A percentile compares a stretch with the other conserved stretches of the same genome.
These are phyloP conservation scores for Lycaena phlaeas DNA, from an alignment of 2,888 invertebrate genomes.

Conservation along the genomic window DNA sequence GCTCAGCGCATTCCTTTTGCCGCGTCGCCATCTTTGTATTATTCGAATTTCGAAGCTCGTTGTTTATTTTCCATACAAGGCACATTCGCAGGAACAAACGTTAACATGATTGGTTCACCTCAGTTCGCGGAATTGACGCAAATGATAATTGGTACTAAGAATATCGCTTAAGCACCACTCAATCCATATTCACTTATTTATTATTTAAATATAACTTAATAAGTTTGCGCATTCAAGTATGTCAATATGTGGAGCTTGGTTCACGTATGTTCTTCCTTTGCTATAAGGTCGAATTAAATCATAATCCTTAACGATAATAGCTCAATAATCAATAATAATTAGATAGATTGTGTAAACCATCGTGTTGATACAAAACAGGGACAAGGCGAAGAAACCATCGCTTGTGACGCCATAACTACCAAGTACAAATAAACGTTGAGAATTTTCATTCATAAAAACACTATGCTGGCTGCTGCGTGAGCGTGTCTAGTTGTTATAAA, in stretches of 20 bases:
- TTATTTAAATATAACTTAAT: neutral
- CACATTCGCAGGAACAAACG: conserved; percentile 11
- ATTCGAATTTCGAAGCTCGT: conserved; percentile 2
- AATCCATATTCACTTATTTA: conserved; percentile 5
- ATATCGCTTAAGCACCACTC: conserved; percentile 8
- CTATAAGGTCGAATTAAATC: neutral
- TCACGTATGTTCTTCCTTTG: neutral
- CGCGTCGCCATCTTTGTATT: neutral
- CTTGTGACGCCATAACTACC: conserved; percentile 11
- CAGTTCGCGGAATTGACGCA: conserved; percentile 16
- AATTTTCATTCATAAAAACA: neutral
- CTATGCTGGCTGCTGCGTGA: too few species aligned
- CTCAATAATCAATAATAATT: conserved; percentile 31
- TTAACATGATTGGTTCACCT: conserved; percentile 10
- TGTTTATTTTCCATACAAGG: conserved; percentile 10
- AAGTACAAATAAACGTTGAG: neutral
- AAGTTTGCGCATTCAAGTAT: neutral
- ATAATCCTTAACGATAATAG: conserved; percentile 6
- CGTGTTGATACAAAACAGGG: conserved; percentile 34
- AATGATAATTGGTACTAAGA: conserved; percentile 14
- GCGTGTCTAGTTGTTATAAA: too few species aligned
- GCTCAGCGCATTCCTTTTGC: conserved; percentile 5
- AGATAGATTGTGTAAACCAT: conserved; percentile 32
- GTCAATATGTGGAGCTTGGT: neutral
- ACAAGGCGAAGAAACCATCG: conserved; percentile 37